Percentiles rank a stretch among this genome's conserved stretches.
phyloP scores from a whole-genome alignment of 2,888 invertebrate species.

The Selenia dentaria region DNA sequence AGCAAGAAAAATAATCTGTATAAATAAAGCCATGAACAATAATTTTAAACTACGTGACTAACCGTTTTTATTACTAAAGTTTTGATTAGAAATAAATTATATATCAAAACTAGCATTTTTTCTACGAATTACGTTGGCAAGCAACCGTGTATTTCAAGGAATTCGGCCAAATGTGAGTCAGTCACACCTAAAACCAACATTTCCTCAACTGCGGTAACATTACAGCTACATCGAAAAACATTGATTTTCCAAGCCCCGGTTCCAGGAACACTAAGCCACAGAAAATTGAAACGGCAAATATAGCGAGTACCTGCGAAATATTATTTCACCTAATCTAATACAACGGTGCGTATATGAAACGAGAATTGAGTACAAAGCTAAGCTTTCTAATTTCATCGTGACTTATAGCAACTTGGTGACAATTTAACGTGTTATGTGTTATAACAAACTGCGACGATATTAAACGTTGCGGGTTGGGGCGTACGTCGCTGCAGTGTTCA shows the following conservation, averaged over 20 bases:
- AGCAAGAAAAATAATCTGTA: no score
- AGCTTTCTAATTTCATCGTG: slow-evolving; percentile 62
- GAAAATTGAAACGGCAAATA: slow-evolving; percentile 23
- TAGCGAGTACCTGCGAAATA: slow-evolving; percentile 19
- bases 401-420: slow-evolving; percentile 56
- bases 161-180: slow-evolving; percentile 15
- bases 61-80: no score
- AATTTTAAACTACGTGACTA: no score
- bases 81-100: background rate
- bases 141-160: slow-evolving; percentile 9
- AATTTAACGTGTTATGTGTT: slow-evolving; percentile 61
- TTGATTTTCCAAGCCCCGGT: slow-evolving; percentile 15
- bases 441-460: slow-evolving; percentile 63
- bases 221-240: slow-evolving; percentile 12
- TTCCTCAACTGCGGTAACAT: slow-evolving; percentile 5
- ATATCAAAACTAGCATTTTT: background rate
- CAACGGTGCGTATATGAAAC: slow-evolving; percentile 40
- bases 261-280: slow-evolving; percentile 21
- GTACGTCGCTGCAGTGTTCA: slow-evolving; percentile 39
- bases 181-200: slow-evolving; percentile 21
- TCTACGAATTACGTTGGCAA: slow-evolving; percentile 3
- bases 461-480: slow-evolving; percentile 55
- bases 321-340: slow-evolving; percentile 31
- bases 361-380: slow-evolving; percentile 59
- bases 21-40: no score